A percentile compares a stretch with the other conserved stretches of the same genome.
Evolutionary conservation across 92 coral and sea anemone species (phyloP).

Genomic region (Palythoa heliodiscus): DNA sequence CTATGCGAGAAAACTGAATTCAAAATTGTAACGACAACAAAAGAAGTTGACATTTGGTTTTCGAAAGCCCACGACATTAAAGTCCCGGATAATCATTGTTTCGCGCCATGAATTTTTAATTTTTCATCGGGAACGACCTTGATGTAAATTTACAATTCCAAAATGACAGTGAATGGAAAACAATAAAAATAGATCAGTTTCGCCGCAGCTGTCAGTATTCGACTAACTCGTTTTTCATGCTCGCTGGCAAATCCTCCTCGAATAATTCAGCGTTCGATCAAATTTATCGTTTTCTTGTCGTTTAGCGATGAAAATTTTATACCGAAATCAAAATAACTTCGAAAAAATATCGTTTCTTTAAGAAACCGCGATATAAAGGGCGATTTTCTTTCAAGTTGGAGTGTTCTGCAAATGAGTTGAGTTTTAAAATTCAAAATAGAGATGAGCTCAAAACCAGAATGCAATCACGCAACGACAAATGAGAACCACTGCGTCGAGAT

Average conservation of each 20-base stretch:
- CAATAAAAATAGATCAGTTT: slow-evolving; percentile 76
- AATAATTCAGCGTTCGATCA: not conserved
- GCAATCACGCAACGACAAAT: slow-evolving; percentile 11
- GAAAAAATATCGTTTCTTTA: not conserved
- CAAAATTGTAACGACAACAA: not conserved
- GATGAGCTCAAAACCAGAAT: not conserved
- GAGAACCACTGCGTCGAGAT: slow-evolving; percentile 14
- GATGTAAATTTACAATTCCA: slow-evolving; percentile 80
- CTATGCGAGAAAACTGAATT: not conserved
- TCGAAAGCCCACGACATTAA: not conserved
- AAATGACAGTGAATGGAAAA: slow-evolving; percentile 80
- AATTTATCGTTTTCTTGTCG: not conserved
- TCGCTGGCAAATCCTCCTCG: slow-evolving; percentile 23
- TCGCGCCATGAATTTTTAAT: slow-evolving; percentile 35
- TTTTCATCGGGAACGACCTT: slow-evolving; percentile 46
- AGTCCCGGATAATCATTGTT: slow-evolving; percentile 46
- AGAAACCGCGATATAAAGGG: not conserved
- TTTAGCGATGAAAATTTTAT: not conserved
- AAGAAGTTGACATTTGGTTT: slow-evolving; percentile 23
- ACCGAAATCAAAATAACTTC: not conserved
- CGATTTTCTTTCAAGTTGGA: not conserved
- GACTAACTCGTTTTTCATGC: slow-evolving; percentile 13
- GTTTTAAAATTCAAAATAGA: slow-evolving; percentile 20
- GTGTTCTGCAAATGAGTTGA: slow-evolving; percentile 25
- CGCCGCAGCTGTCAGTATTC: slow-evolving; percentile 73